Percentiles rank a stretch among this genome's conserved stretches.
Evolutionary conservation across 2,888 invertebrate species (phyloP).

Genomic region (Norana najaformis): DNA sequence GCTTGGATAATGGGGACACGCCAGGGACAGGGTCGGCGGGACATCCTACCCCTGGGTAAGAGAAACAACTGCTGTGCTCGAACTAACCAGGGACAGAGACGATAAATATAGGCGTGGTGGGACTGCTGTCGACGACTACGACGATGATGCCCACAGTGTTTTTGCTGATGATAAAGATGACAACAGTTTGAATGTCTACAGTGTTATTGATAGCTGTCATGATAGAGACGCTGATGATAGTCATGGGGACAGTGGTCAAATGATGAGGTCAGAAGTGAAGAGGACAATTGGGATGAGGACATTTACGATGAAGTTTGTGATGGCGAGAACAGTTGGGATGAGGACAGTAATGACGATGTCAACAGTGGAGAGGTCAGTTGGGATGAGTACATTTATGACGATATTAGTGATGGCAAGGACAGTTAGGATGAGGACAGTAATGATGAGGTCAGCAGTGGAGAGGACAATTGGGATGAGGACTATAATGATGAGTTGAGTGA

Average conservation of each 20-base stretch:
- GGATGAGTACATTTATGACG: neutral
- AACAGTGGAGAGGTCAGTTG: neutral
- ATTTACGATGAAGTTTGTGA: neutral
- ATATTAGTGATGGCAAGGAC: neutral
- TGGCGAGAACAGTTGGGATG: neutral
- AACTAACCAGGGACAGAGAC: neutral
- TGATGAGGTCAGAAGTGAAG: neutral
- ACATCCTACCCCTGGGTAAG: conserved; percentile 21
- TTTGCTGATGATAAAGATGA: neutral
- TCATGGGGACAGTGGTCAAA: neutral
- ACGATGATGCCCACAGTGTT: neutral
- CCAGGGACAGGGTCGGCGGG: neutral
- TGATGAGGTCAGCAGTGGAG: no score
- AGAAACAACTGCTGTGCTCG: neutral
- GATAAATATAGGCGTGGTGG: conserved; percentile 14
- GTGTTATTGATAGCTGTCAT: neutral
- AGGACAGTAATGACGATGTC: neutral
- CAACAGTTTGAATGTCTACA: neutral
- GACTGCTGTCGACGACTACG: neutral
- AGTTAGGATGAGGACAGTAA: no score
- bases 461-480: neutral
- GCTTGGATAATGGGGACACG: conserved; percentile 21
- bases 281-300: neutral
- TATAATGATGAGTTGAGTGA: neutral
- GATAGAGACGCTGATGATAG: neutral